Evolutionary conservation across 2,113 vertebrate species (phyloP).

Genomic region (Hemiprocne comata): DNA sequence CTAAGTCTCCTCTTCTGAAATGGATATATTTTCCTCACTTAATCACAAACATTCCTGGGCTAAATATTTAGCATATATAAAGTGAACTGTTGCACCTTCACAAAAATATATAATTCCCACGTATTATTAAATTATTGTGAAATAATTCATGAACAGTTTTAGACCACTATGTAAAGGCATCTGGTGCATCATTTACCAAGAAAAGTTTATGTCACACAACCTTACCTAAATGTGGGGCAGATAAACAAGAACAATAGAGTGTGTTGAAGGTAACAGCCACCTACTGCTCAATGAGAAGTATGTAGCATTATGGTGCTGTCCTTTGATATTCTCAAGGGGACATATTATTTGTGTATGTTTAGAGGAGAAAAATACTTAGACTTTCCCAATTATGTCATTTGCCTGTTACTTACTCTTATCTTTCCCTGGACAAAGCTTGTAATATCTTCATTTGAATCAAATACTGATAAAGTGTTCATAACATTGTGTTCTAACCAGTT

Average conservation of each 20-base stretch:
- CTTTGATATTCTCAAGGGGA: not conserved
- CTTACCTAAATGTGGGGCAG: not conserved
- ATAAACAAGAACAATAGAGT: not conserved
- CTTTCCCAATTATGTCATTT: not conserved
- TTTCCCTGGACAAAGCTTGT: constrained; percentile 98
- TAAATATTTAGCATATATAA: not conserved
- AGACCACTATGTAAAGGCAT: not conserved
- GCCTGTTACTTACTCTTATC: constrained; percentile 86
- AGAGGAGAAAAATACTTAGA: not conserved
- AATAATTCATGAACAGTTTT: not conserved
- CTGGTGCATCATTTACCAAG: not conserved
- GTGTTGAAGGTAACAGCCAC: not conserved
- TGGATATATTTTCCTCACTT: not conserved
- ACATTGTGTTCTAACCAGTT: constrained; percentile 95
- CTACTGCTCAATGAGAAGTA: not conserved
- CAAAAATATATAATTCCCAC: not conserved
- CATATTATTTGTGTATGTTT: not conserved
- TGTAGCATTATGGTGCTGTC: not conserved
- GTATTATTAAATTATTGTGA: not conserved
- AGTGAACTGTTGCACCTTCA: not conserved
- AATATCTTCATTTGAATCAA: constrained; percentile 96
- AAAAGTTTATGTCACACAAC: not conserved
- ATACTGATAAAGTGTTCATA: constrained; percentile 94
- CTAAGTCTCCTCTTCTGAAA: not conserved
- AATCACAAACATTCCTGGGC: not conserved